Evolutionary conservation across 2,888 invertebrate species (phyloP).

Genomic region (Meta bourneti): DNA sequence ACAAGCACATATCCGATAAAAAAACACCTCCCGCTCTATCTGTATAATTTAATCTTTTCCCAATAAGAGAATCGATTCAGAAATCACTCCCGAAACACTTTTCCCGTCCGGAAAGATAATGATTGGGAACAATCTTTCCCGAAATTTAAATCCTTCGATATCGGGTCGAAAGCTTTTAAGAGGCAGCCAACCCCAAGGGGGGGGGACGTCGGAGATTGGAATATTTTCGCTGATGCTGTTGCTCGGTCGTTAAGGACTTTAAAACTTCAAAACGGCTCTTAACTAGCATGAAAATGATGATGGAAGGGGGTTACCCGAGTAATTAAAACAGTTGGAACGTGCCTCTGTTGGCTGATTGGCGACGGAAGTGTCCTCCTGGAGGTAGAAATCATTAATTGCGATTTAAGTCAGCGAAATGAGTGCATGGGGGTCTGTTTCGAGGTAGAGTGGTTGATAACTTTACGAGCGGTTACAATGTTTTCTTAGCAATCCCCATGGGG

Average conservation of each 20-base stretch:
- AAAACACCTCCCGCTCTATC: not conserved
- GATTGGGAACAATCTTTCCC: not conserved
- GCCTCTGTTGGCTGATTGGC: too few relatives aligned
- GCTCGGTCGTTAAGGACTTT: not conserved
- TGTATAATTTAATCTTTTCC: not conserved
- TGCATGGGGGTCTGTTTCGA: not conserved
- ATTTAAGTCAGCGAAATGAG: not conserved
- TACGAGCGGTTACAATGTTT: not conserved
- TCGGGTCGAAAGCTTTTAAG: not conserved
- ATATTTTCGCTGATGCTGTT: not conserved
- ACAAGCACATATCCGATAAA: not conserved
- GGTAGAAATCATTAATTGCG: not conserved
- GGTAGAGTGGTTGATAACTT: not conserved
- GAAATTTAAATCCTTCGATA: not conserved
- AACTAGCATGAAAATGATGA: not conserved
- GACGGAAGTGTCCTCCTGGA: not conserved
- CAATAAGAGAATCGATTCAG: not conserved
- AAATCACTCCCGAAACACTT: too few relatives aligned
- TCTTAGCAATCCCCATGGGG: not conserved
- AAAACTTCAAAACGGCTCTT: not conserved
- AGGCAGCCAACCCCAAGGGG: not conserved
- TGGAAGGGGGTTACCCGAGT: not conserved
- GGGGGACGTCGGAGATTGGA: not conserved
- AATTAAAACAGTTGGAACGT: not conserved
- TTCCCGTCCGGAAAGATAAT: not conserved